Conservation (phyloP, 1,140 invertebrate genomes). For the Lamellibrachia luymesi region DNA sequence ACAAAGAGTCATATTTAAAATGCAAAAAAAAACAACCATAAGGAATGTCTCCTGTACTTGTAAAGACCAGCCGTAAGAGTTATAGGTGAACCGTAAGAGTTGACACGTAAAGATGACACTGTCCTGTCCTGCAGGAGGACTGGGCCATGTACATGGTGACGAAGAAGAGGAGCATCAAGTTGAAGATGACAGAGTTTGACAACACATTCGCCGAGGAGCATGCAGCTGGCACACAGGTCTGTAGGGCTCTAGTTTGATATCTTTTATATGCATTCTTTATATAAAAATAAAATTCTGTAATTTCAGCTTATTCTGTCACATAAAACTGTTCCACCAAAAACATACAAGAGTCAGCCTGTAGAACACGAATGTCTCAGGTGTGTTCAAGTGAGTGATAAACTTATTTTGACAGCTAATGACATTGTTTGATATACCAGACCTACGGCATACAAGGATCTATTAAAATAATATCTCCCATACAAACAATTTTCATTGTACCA, state of each 20-base stretch:
- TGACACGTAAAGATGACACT: not conserved
- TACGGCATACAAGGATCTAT: too few species aligned
- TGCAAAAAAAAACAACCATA: too few species aligned
- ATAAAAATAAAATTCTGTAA: not conserved
- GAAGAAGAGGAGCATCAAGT: conserved; percentile 44
- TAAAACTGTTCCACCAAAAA: not conserved
- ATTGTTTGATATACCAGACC: too few species aligned
- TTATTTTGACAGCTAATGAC: too few species aligned
- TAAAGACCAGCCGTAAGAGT: too few species aligned
- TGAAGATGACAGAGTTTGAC: conserved; percentile 51
- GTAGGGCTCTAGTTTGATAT: not conserved
- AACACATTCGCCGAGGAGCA: conserved; percentile 44
- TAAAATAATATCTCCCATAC: too few species aligned
- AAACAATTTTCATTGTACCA: too few species aligned
- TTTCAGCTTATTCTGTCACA: not conserved
- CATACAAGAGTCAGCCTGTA: not conserved
- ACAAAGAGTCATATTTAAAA: too few species aligned
- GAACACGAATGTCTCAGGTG: not conserved
- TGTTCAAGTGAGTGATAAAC: too few species aligned
- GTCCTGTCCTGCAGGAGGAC: conserved; percentile 44
- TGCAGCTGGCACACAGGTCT: conserved; percentile 39
- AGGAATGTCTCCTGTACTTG: too few species aligned
- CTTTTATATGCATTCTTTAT: too few species aligned
- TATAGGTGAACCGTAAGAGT: too few species aligned
- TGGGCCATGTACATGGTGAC: conserved; percentile 49